Percentiles rank a stretch among this genome's conserved stretches.
Evolutionary conservation across 2,797 vertebrate genomes (phyloP).

Genomic region (Kryptopterus vitreolus): DNA sequence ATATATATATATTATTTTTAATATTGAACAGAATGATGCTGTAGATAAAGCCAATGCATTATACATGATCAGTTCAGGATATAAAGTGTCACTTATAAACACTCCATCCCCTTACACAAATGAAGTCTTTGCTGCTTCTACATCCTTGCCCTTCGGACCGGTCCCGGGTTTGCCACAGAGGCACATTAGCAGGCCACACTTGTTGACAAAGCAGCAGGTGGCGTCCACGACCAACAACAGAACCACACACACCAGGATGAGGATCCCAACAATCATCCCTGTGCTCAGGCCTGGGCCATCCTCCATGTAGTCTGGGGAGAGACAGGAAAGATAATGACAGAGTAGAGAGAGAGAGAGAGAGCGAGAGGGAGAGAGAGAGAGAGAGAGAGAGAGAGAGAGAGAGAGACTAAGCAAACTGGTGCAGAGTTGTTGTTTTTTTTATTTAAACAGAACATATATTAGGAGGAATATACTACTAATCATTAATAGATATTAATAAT

Average conservation of each 20-base stretch:
- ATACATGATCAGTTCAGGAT: background rate
- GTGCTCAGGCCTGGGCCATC: constrained; percentile 82
- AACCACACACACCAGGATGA: constrained; percentile 87
- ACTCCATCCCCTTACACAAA: constrained; percentile 86
- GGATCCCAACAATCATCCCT: constrained; percentile 90
- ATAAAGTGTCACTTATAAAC: background rate
- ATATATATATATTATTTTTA: too few relatives aligned
- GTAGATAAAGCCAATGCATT: too few relatives aligned
- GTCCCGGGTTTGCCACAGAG: constrained; percentile 91
- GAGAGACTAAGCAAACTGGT: background rate
- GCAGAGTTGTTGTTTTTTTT: too few relatives aligned
- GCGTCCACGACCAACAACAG: constrained; percentile 92
- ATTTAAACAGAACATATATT: background rate
- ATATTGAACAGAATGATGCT: too few relatives aligned
- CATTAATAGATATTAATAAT: background rate
- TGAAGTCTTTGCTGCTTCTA: constrained; percentile 91
- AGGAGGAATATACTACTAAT: background rate
- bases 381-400: background rate
- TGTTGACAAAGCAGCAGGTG: constrained; percentile 98
- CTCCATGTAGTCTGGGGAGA: constrained; percentile 78
- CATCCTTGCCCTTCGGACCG: constrained; percentile 87
- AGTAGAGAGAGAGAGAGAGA: constrained; percentile 23
- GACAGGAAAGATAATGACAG: constrained; percentile 6
- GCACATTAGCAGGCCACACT: constrained; percentile 97
- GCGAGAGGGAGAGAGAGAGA: background rate